Evolutionary conservation across 2,888 invertebrate species (phyloP), one percentile per base, ranked within the genome.

Genomic region (Tenthredo livida): DNA sequence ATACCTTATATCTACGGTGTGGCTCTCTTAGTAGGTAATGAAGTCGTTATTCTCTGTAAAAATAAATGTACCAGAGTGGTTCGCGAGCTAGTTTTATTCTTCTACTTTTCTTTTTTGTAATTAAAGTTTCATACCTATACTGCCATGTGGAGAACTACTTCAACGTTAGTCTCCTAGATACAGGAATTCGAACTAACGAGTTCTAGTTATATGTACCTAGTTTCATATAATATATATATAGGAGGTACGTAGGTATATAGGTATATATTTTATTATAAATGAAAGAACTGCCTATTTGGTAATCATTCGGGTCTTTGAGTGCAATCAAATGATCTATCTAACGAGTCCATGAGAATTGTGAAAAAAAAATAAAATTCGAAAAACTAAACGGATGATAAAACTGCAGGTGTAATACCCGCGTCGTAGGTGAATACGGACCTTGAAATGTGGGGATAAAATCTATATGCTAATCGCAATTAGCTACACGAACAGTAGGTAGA

Each of bases 21-120:
- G 17, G 3, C 72, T 10, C 72, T 73, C 43, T 73, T 43, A 54
- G 29, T 58, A 40, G 40, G 58, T 80, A 80, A 80, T 80, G 40
- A 80, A 80, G 80, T 80, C 80, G 80, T 80, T 80, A 80, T 80
- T 80, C 80, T 80, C 61, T 61, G 80, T 80, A 40, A 80, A 61
- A 61, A 80, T 80, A 80, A 80, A 80, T 80, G 80, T 61, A 40
- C 61, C 80, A 40, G 80, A 80, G 80, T 80, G 61, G 61, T 50
- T 80, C 58, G 80, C 61, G 80, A 80, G 61, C 61, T 61, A 80
- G 61, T 80, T 80, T 54, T 70, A 37, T 70, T 70, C 12, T 70
- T 3, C 40, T 72, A 4, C 17, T 72, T 33, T 40, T 47, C 0
- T 72, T 37, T 80, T 37, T n/a, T 21, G 61, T 80, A 80, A 80